phyloP scores from a whole-genome alignment of 2,113 vertebrate genomes.

The Lucifuga dentata region DNA sequence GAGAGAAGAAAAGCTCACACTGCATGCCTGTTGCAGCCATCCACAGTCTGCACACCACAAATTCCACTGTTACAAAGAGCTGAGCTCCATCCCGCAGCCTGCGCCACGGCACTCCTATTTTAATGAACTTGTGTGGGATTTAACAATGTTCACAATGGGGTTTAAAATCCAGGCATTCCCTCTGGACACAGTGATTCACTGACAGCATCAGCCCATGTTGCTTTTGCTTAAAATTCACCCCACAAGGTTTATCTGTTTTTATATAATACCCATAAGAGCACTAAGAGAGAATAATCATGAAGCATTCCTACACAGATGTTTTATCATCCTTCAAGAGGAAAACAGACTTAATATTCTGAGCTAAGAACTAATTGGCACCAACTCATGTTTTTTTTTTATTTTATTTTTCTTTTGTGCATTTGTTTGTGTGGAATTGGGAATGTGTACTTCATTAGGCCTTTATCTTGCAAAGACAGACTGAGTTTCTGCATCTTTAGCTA shows the following conservation, averaged over 20 bases:
- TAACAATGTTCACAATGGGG: conserved; percentile 72
- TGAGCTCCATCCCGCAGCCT: conserved; percentile 55
- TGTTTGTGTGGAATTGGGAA: conserved; percentile 14
- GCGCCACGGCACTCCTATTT: conserved; percentile 58
- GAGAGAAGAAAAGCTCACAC: conserved; percentile 14
- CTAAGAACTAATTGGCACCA: conserved; percentile 46
- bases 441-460: conserved; percentile 57
- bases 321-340: conserved; percentile 41
- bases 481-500: conserved; percentile 38
- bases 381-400: conserved; percentile 1
- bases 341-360: conserved; percentile 44
- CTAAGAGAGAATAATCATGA: conserved; percentile 45
- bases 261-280: conserved; percentile 55
- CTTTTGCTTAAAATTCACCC: conserved; percentile 53
- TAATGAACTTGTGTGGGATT: conserved; percentile 71
- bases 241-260: conserved; percentile 50
- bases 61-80: conserved; percentile 57
- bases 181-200: conserved; percentile 67
- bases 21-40: conserved; percentile 62
- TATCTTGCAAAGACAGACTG: conserved; percentile 59
- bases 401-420: conserved; percentile 17
- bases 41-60: conserved; percentile 40
- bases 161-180: conserved; percentile 65
- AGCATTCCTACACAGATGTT: conserved; percentile 9
- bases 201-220: conserved; percentile 40